Base-by-base conservation (phyloP, 2,797 vertebrate genomes). In the Thalassophryne amazonica region DNA sequence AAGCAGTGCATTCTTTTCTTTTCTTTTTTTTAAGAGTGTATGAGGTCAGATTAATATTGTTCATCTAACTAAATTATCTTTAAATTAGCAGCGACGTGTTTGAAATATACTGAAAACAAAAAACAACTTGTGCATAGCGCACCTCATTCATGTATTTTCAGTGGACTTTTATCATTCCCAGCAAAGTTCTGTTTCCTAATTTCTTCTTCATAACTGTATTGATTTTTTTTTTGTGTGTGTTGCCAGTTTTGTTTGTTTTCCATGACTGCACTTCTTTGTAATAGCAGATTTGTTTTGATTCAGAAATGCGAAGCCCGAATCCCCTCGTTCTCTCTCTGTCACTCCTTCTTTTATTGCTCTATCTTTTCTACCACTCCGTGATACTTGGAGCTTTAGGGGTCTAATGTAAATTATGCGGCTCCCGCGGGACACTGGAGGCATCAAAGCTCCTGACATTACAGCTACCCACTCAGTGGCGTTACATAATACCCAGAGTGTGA, bases 321-420 rank as follows among this genome's bases (percentile, higher is more conserved):
- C 10, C 9, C 3, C 1, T 14, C 6, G 6, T 8, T 29, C 8
- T 28, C 15, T 12, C 3, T 22, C 6, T 32, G 11, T 40, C 22
- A 2, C 21, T 12, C 19, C 2, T 14, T 10, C 18, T 31, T 21
- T 34, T 18, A 13, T 12, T 12, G 14, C 11, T 27, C 15, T 13
- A 20, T 27, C 8, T 1, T 4, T 9, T 6, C 12, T 25, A n/a
- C 38, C 34, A 16, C 38, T 40, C 27, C 31, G 1, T 41, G 28
- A 32, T 3, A 7, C 57, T 49, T 49, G 10, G 19, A 36, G 52
- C 36, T 67, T 47, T 53, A 32, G 45, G 11, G 60, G 36, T 19
- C 62, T 81, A 62, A 73, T 78, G 73, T 73, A 65, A 63, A 79
- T 80, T 56, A 65, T 42, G 10, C 1, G 6, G 1, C 32, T 70